Evolutionary conservation across 2,797 vertebrate genomes (phyloP), one percentile per base, ranked within the genome.

Genomic region (Sciurus vulgaris): DNA sequence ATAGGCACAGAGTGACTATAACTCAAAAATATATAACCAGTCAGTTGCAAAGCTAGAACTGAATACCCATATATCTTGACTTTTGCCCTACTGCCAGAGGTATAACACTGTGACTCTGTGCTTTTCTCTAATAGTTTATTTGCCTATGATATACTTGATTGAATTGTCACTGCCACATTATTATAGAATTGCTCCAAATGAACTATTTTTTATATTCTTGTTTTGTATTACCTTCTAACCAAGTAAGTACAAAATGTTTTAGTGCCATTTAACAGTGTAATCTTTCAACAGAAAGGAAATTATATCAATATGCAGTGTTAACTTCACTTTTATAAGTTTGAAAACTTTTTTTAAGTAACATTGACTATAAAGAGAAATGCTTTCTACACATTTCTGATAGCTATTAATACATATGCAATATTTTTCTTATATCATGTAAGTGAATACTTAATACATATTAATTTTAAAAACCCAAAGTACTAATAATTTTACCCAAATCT

Each of bases 331-430:
- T 63, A 2, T 78, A 95, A 91, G 7, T 51, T 47, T 94, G 69
- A 84, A 85, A 94, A 65, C 78, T 78, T 94, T 56, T 91, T 94
- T 77, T 83, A 90, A 84, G 24, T 94, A 79, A 92, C 10, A 72
- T 89, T 89, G 84, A 95, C 51, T 72, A 84, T 87, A 51, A 70
- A 38, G 63, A 94, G 38, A 69, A 22, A 82, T 51, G 10, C 35
- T 82, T 93, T 86, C 38, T 67, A 61, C 13, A 88, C 70, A 79
- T 81, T 93, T 87, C 51, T 65, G 11, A 51, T 74, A 59, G 15
- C 3, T 44, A 26, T 73, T 59, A 14, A 49, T 63, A 61, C 14
- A 38, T 63, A 77, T 91, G 63, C 17, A 86, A 7, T 82, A 44
- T 70, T 91, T 87, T 93, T 84, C 47, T 93, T 41, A 35, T 81